phyloP scores from a whole-genome alignment of 1,140 invertebrate species.

The Neocloeon triangulifer region DNA sequence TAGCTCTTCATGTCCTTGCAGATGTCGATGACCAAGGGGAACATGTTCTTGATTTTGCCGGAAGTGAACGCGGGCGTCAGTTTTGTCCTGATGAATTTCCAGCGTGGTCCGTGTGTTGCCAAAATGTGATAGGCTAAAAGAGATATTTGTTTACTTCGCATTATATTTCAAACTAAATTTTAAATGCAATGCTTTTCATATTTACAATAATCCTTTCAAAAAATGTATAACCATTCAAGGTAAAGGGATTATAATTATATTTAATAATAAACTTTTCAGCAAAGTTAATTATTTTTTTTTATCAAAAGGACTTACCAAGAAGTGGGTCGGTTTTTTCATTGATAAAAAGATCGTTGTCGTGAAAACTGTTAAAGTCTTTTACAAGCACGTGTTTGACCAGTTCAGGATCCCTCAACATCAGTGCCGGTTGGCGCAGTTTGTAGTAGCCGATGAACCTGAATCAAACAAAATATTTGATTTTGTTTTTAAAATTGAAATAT shows the following conservation, averaged over 20 bases:
- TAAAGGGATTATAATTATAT: too few species aligned
- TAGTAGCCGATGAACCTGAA: constrained; percentile 14
- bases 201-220: too few species aligned
- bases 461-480: constrained; percentile 4
- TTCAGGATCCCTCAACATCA: constrained; percentile 27
- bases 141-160: too few species aligned
- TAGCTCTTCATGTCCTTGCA: constrained; percentile 14
- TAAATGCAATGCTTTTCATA: too few species aligned
- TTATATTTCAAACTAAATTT: too few species aligned
- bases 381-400: constrained; percentile 31
- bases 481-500: too few species aligned
- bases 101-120: constrained; percentile 17
- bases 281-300: too few species aligned
- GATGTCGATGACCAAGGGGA: constrained; percentile 22
- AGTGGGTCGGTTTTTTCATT: constrained; percentile 14
- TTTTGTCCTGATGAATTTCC: constrained; percentile 21
- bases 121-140: constrained; percentile 3
- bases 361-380: constrained; percentile 28
- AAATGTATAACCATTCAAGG: too few species aligned
- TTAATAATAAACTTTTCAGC: too few species aligned
- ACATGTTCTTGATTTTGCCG: constrained; percentile 26
- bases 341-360: constrained; percentile 14
- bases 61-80: constrained; percentile 27
- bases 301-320: too few species aligned
- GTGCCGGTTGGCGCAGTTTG: constrained; percentile 19